phyloP scores from a whole-genome alignment of 1,140 invertebrate species.

The Drosophila serrata region DNA sequence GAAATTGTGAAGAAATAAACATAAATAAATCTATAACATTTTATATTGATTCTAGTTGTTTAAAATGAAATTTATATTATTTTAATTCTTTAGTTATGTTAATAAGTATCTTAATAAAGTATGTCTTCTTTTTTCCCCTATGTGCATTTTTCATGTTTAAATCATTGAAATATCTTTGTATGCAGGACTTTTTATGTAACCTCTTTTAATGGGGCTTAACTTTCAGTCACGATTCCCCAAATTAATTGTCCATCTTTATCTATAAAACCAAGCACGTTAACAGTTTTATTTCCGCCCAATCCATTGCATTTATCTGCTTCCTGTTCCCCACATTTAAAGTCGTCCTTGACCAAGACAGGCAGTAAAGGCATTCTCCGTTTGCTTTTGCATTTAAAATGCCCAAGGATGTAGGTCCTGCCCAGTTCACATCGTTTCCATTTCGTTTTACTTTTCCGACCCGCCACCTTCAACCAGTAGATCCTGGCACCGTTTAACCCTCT shows the following conservation, averaged over 20 bases:
- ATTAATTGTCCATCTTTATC: background rate
- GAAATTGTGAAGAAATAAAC: background rate
- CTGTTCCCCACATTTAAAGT: constrained; percentile 24
- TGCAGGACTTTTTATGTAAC: background rate
- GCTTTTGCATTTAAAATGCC: constrained; percentile 54
- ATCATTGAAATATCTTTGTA: background rate
- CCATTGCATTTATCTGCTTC: background rate
- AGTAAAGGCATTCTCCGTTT: background rate
- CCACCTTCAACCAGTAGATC: constrained; percentile 16
- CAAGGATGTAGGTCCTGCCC: constrained; percentile 42
- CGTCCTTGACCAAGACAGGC: constrained; percentile 49
- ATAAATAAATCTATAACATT: background rate
- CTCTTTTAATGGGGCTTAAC: background rate
- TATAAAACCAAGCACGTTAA: constrained; percentile 1
- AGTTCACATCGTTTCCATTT: background rate
- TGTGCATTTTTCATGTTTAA: background rate
- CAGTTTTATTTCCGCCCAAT: constrained; percentile 2
- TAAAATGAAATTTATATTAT: background rate
- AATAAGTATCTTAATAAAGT: background rate
- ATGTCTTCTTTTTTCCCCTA: background rate
- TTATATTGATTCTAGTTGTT: background rate
- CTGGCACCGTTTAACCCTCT: constrained; percentile 40
- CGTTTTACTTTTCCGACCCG: constrained; percentile 12
- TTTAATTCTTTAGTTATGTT: background rate
- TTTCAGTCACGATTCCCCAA: background rate